These are phyloP conservation scores for Cyphomyrus discorhynchus DNA, from an alignment of 2,113 vertebrate genomes.

Conservation along the genomic window DNA sequence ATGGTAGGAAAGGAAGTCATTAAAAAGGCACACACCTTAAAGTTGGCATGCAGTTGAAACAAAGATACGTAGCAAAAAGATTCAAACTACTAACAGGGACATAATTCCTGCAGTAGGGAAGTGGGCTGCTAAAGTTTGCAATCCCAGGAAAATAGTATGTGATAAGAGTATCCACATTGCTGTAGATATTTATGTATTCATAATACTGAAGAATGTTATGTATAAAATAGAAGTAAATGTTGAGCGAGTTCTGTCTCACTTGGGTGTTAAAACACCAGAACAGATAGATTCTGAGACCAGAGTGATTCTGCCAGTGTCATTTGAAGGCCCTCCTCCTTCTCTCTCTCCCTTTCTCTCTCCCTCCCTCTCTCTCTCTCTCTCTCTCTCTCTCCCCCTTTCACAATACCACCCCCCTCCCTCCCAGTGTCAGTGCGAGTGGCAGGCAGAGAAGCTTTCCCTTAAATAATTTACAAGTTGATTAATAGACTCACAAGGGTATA, in stretches of 20 bases:
- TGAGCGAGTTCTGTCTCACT: slow-evolving; percentile 32
- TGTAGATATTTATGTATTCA: slow-evolving; percentile 25
- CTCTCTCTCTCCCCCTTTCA: slow-evolving; percentile 11
- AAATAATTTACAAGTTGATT: slow-evolving; percentile 90
- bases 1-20: not conserved
- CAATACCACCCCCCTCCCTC: not conserved
- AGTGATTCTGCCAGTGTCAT: slow-evolving; percentile 5
- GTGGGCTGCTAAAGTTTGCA: not conserved
- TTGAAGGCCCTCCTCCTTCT: slow-evolving; percentile 25
- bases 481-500: slow-evolving; percentile 86
- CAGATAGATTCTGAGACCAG: slow-evolving; percentile 30
- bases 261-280: slow-evolving; percentile 30
- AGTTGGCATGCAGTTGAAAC: not conserved
- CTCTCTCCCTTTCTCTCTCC: not conserved
- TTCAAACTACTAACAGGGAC: not conserved
- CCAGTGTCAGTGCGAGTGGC: slow-evolving; percentile 65
- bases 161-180: not conserved
- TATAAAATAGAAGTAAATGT: slow-evolving; percentile 38
- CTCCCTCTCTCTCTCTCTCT: not conserved
- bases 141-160: not conserved
- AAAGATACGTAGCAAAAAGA: not conserved
- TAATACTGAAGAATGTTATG: slow-evolving; percentile 27
- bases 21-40: not conserved
- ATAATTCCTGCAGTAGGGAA: not conserved
- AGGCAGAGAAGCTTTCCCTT: slow-evolving; percentile 67